Conservation (phyloP, 2,888 invertebrate species). For the Drosophila yooni region DNA sequence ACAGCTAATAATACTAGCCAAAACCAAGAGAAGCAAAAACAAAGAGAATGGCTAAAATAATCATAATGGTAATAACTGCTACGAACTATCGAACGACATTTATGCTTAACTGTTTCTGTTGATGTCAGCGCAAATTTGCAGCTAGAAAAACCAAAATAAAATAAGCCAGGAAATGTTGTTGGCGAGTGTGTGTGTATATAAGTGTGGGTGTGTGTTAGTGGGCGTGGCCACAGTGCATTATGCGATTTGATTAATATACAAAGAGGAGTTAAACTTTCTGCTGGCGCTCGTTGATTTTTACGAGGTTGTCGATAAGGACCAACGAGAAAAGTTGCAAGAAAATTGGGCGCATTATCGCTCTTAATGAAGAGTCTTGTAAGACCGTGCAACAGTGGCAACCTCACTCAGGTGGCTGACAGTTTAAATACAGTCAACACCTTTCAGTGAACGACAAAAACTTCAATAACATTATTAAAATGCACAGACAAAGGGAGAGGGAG, state of each 20-base stretch:
- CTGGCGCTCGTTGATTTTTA: slow-evolving; percentile 45
- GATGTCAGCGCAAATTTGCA: slow-evolving; percentile 46
- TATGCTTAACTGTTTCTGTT: slow-evolving; percentile 36
- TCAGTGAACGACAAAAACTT: slow-evolving; percentile 53
- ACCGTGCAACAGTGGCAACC: slow-evolving; percentile 29
- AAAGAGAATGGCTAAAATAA: slow-evolving; percentile 30
- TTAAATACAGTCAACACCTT: slow-evolving; percentile 63
- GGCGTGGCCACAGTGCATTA: slow-evolving; percentile 44
- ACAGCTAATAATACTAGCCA: slow-evolving; percentile 32
- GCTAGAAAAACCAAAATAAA: slow-evolving; percentile 2
- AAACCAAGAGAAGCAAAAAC: slow-evolving; percentile 28
- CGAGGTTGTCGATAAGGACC: slow-evolving; percentile 50
- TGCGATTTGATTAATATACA: slow-evolving; percentile 52
- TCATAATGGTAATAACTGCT: slow-evolving; percentile 25
- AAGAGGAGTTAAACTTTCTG: slow-evolving; percentile 39
- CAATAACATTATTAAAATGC: slow-evolving; percentile 74
- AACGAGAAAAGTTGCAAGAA: slow-evolving; percentile 50
- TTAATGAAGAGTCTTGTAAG: slow-evolving; percentile 27
- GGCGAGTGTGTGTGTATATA: slow-evolving; percentile 17
- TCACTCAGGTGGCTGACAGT: slow-evolving; percentile 41
- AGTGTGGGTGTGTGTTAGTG: slow-evolving; percentile 4
- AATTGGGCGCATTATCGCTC: slow-evolving; percentile 24
- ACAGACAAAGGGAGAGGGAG: slow-evolving; percentile 10
- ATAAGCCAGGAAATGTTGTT: slow-evolving; percentile 19
- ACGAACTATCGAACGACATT: slow-evolving; percentile 47